phyloP scores from a whole-genome alignment of 2,113 vertebrate genomes.

The Rhinolophus sinicus region DNA sequence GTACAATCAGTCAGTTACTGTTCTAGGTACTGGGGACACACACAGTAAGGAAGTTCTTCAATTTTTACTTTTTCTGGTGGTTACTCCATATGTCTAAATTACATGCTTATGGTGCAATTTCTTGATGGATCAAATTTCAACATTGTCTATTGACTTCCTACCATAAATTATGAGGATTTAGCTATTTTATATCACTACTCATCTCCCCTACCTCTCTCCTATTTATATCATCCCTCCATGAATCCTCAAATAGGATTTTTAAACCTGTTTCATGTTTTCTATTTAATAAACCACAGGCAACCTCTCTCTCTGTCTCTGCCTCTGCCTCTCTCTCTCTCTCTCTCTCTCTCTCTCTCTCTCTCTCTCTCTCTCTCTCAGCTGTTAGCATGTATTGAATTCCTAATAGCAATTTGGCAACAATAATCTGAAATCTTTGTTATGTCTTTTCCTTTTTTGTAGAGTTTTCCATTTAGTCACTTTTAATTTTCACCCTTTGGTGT shows the following conservation, averaged over 20 bases:
- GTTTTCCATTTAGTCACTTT: slow-evolving; percentile 21
- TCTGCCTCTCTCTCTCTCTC: neutral
- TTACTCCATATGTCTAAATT: neutral
- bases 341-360: too few relatives aligned
- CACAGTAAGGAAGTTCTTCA: neutral
- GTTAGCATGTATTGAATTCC: neutral
- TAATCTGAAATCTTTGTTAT: neutral
- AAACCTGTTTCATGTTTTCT: neutral
- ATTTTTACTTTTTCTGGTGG: neutral
- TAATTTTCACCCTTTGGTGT: neutral
- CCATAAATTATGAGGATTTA: neutral
- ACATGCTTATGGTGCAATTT: neutral
- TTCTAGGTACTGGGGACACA: neutral
- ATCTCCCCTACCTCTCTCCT: neutral
- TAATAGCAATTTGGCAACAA: neutral
- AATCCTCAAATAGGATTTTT: slow-evolving; percentile 12
- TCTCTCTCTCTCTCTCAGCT: neutral
- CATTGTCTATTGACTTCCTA: neutral
- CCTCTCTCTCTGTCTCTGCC: neutral
- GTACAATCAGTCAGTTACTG: neutral
- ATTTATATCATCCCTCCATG: neutral
- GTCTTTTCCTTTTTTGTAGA: neutral
- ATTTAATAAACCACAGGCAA: neutral
- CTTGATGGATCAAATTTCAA: neutral
- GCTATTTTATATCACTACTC: neutral